These are phyloP conservation scores for Pipistrellus nathusii DNA, from an alignment of 2,797 vertebrate genomes.

Conservation along the genomic window DNA sequence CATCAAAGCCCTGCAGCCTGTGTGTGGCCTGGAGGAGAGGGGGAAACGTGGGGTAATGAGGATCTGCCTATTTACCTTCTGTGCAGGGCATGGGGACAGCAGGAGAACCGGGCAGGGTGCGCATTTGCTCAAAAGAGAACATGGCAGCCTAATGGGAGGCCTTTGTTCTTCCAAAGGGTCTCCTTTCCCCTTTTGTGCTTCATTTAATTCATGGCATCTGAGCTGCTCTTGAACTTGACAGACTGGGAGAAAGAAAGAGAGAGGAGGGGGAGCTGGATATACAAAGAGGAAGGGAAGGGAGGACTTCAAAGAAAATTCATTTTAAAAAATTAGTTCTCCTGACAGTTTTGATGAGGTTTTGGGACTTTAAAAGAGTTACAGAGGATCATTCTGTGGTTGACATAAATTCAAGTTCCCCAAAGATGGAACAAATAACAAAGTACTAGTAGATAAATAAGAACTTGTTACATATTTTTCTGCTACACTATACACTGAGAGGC, in stretches of 20 bases:
- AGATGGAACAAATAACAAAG: conserved; percentile 63
- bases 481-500: background rate
- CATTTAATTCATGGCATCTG: conserved; percentile 90
- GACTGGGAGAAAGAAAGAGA: conserved; percentile 85
- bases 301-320: conserved; percentile 87
- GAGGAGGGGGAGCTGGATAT: conserved; percentile 79
- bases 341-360: conserved; percentile 84
- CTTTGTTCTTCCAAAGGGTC: conserved; percentile 91
- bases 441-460: conserved; percentile 11
- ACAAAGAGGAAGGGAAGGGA: conserved; percentile 85
- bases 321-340: conserved; percentile 86
- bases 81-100: conserved; percentile 87
- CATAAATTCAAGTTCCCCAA: conserved; percentile 74
- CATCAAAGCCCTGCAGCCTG: conserved; percentile 86
- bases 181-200: conserved; percentile 90
- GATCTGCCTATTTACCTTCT: conserved; percentile 88
- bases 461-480: conserved; percentile 79
- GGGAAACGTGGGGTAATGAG: conserved; percentile 86
- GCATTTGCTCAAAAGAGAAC: conserved; percentile 89
- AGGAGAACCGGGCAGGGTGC: conserved; percentile 87
- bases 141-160: conserved; percentile 89
- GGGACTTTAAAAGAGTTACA: conserved; percentile 80
- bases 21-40: conserved; percentile 81
- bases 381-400: conserved; percentile 71
- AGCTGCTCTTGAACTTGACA: conserved; percentile 92